A percentile compares a stretch with the other conserved stretches of the same genome.
phyloP scores from a whole-genome alignment of 2,797 vertebrate species.

The Neosilurus mollespiculum region DNA sequence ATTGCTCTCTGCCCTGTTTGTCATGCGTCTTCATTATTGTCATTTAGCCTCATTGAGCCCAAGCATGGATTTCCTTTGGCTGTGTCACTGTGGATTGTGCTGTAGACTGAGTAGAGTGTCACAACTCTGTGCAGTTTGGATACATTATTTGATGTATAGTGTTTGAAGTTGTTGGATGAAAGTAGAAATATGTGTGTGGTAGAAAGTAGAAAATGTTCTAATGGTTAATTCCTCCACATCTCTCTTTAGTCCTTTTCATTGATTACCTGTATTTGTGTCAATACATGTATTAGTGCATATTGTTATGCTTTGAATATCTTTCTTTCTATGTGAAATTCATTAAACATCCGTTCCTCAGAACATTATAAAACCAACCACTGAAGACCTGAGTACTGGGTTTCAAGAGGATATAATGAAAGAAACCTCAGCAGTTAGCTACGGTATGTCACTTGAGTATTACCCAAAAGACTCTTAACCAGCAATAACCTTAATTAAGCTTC shows the following conservation, averaged over 20 bases:
- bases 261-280: not conserved
- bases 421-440: not conserved
- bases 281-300: not conserved
- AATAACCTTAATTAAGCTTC: not conserved
- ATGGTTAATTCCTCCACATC: constrained; percentile 3
- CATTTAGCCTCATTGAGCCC: constrained; percentile 57
- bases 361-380: not conserved
- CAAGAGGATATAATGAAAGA: not conserved
- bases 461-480: not conserved
- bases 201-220: constrained; percentile 2
- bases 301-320: not conserved
- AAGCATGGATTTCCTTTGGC: constrained; percentile 57
- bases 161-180: constrained; percentile 6
- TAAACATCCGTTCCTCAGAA: not conserved
- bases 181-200: not conserved
- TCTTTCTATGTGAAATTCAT: not conserved
- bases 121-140: constrained; percentile 24
- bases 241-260: constrained; percentile 8
- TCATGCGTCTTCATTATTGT: constrained; percentile 64
- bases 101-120: constrained; percentile 48
- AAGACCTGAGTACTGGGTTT: not conserved
- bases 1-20: constrained; percentile 42
- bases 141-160: constrained; percentile 40
- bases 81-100: constrained; percentile 51
- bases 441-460: not conserved